These are phyloP conservation scores for Molossus molossus DNA, from an alignment of 2,797 vertebrate species.

Conservation along the genomic window DNA sequence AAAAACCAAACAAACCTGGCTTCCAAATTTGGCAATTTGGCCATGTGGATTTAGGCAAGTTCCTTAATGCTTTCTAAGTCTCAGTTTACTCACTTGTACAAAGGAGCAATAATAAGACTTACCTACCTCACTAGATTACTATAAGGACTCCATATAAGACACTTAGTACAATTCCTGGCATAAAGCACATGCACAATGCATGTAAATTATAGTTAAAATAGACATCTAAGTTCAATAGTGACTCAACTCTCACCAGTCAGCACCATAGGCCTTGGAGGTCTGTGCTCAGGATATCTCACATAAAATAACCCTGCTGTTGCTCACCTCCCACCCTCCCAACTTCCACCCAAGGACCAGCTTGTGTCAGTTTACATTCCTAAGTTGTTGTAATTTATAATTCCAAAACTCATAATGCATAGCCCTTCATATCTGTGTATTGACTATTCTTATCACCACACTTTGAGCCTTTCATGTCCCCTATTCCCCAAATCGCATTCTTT, in stretches of 20 bases:
- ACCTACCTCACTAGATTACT: neutral
- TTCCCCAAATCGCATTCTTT: neutral
- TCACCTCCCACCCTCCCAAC: neutral
- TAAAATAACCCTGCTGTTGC: slow-evolving; percentile 6
- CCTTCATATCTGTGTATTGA: neutral
- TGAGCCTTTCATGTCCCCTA: neutral
- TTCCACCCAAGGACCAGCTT: neutral
- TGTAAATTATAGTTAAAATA: neutral
- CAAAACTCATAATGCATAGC: neutral
- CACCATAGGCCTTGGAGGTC: neutral
- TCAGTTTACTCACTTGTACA: slow-evolving; percentile 27
- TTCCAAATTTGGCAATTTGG: neutral
- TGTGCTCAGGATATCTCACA: neutral
- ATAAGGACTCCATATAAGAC: neutral
- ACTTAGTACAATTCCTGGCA: neutral
- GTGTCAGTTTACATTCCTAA: neutral
- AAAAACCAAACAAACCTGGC: neutral
- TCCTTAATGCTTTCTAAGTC: neutral
- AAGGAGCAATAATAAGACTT: neutral
- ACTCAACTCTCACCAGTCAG: neutral
- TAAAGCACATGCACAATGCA: neutral
- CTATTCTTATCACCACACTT: slow-evolving; percentile 1
- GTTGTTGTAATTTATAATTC: neutral
- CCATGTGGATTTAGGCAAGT: neutral
- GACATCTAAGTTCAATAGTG: neutral